Evolutionary conservation across 2,888 invertebrate genomes (phyloP), one percentile per base, ranked within the genome.

Genomic region (Chaetogeoica ovagalla): DNA sequence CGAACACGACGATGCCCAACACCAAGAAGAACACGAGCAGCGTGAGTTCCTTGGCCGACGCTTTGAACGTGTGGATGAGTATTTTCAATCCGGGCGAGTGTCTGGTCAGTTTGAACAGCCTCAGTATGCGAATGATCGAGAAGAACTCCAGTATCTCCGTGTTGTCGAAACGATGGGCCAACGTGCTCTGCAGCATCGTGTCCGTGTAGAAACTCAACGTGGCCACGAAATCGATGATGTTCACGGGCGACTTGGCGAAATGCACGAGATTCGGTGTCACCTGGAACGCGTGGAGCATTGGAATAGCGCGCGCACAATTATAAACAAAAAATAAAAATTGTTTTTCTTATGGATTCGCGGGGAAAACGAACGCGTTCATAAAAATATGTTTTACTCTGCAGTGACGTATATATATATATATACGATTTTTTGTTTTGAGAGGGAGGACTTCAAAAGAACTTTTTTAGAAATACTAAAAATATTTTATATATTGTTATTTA

Each of bases 181-280:
- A 94, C 86, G 92, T 93, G 39, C 57, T 77, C 86, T 96, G 94
- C 83, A 96, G 90, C 85, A 92, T 83, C 86, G 97, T 89, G 87
- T 97, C 97, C 87, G 96, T 93, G 90, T 98, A 99, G 90, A 99
- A 99, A 86, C 97, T 97, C 87, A 98, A 90, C 57, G 98, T 99
- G 83, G 99, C 98, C 85, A 98, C 95, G 88, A 98, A 97, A 88
- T 99, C 99, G 88, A 99, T 99, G 87, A 99, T 93, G 89, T 99
- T 99, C 85, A 98, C 97, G 82, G 97, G 97, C 86, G 93, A 95
- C 87, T 94, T 94, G 87, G 98, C 91, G 89, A 98, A 99, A 86
- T 94, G 94, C 87, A 94, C 93, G 87, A 96, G 96, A 86, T 94
- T 95, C 60, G 85, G 85, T 62, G 85, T 85, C 83, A 95, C 94